Conservation (phyloP, 2,888 invertebrate genomes). For the Spatulosminthurus flaviceps region DNA sequence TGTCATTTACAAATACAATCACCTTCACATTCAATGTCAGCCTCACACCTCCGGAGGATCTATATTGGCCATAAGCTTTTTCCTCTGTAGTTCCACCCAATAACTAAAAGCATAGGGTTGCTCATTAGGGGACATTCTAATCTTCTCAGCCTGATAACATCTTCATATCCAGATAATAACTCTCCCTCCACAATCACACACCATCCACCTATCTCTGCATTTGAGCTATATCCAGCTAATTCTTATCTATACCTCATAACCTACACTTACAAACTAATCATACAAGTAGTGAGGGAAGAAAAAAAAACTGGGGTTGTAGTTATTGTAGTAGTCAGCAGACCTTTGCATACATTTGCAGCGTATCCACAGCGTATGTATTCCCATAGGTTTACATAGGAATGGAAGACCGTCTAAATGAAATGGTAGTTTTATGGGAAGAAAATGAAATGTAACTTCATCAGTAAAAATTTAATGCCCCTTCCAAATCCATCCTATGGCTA, state of each 20-base stretch:
- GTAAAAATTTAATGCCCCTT: conserved; percentile 31
- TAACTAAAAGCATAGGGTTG: neutral
- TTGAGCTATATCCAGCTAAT: too few relatives aligned
- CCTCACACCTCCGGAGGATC: neutral
- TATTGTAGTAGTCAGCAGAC: too few relatives aligned
- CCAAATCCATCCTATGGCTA: neutral
- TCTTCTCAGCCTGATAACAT: neutral
- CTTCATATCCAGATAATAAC: conserved; percentile 11
- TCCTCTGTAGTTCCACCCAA: neutral
- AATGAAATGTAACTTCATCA: conserved; percentile 45
- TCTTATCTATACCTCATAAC: too few relatives aligned
- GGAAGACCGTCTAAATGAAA: too few relatives aligned
- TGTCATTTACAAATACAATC: neutral
- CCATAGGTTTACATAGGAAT: too few relatives aligned
- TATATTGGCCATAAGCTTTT: neutral
- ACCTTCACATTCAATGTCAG: neutral
- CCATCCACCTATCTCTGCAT: too few relatives aligned
- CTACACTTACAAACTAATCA: too few relatives aligned
- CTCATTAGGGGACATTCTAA: conserved; percentile 18
- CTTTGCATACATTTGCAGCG: too few relatives aligned
- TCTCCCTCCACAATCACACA: neutral
- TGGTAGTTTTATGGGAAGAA: conserved; percentile 35
- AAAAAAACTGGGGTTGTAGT: too few relatives aligned
- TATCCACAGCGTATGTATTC: too few relatives aligned
- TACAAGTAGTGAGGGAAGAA: too few relatives aligned